phyloP scores from a whole-genome alignment of 2,797 vertebrate genomes.

The Vultur gryphus region DNA sequence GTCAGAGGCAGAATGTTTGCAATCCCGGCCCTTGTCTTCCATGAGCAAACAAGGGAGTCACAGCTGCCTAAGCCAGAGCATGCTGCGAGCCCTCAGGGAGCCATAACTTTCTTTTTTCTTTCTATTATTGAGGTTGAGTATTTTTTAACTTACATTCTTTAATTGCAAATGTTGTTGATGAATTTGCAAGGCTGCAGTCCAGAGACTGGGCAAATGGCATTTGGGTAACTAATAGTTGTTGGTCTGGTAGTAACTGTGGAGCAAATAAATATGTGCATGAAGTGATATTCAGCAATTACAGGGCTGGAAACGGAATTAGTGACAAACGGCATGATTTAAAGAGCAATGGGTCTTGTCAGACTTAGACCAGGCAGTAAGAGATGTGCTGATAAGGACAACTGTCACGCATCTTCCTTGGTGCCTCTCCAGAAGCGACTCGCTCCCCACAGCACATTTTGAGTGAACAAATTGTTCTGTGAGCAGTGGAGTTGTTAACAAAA shows the following conservation, averaged over 20 bases:
- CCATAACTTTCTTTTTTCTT: neutral
- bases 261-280: neutral
- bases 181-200: neutral
- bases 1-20: neutral
- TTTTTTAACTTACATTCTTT: neutral
- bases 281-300: neutral
- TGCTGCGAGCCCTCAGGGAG: neutral
- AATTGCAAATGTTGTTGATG: neutral
- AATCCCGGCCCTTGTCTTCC: neutral
- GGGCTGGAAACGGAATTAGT: neutral
- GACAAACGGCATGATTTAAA: neutral
- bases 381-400: neutral
- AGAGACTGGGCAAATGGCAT: neutral
- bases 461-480: neutral
- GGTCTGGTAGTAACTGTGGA: neutral
- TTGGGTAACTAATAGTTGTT: neutral
- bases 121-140: neutral
- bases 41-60: neutral
- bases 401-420: accelerated
- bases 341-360: neutral
- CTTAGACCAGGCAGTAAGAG: neutral
- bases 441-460: neutral
- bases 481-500: neutral
- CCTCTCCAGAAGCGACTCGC: neutral
- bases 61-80: neutral